Evolutionary conservation across 2,113 vertebrate genomes (phyloP), one percentile per base, ranked within the genome.

Genomic region (Echinops telfairi): DNA sequence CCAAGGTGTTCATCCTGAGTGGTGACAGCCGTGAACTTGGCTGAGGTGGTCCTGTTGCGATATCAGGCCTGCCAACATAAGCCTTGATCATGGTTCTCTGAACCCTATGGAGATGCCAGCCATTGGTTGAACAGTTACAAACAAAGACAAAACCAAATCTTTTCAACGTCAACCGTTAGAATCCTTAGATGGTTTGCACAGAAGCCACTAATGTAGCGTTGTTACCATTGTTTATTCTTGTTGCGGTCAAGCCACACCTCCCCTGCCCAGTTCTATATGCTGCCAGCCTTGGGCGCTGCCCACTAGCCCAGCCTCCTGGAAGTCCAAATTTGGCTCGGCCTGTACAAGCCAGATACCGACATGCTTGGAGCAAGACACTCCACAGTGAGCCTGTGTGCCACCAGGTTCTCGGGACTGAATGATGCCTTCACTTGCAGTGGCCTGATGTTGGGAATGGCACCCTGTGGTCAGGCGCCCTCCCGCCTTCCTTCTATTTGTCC

Each of bases 281-380:
- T 29, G 64, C 9, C 36, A 62, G 71, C 60, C 89, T 84, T 93
- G 88, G 38, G 10, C n/a, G 29, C 36, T 20, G 10, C n/a, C 0
- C 68, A 82, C 36, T 36, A 53, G 6, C 40, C n/a, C n/a, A 47
- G 86, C 82, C 22, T 94, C 90, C 70, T 57, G 66, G 89, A 94
- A 88, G 3, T 29, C 62, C 70, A 57, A n/a, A n/a, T 88, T 70
- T 79, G 53, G 23, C 33, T 71, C 40, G 47, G 43, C 40, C 66
- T 57, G 75, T 57, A 43, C 43, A 43, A 10, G 23, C 71, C 75
- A 94, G 93, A 82, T 23, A 64, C 68, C 43, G 95, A 33, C 68
- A 66, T 81, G 27, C 83, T 77, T 58, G 25, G 31, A 75, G 76
- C 80, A 68, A 92, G 80, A 53, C 47, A 53, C 12, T 53, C 47